Base-by-base conservation (phyloP, 2,888 invertebrate genomes). In the Adineta ricciae region DNA sequence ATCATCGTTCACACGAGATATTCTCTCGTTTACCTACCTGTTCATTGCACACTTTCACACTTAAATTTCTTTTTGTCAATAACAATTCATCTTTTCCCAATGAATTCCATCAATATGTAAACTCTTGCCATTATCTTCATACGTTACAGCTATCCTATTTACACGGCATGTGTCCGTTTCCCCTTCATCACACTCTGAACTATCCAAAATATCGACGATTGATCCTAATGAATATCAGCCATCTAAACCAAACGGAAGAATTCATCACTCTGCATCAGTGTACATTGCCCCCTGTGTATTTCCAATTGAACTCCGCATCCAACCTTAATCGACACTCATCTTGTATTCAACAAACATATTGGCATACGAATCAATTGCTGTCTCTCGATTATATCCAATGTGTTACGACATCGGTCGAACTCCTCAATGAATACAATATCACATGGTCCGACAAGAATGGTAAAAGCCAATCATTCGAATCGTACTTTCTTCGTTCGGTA, bases 331-430 rank as follows among this genome's bases (percentile, higher is more conserved):
- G 16, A 24, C 41, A 78, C 41, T 41, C 9, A 41, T 78, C 78
- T 0, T 41, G 16, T 41, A 32, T 78, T 36, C 21, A 41, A 78
- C 11, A 38, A 41, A 32, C 11, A 38, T n/a, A n/a, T 41, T 78
- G 78, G 78, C 41, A 24, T 41, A 24, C 7, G 41, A 24, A 24
- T 24, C 38, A 78, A n/a, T n/a, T 78, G 7, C 38, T 78, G 14
- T 78, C 41, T n/a, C 9, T 78, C 41, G 41, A 78, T 78, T 78
- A 41, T 41, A 78, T 78, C 11, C 78, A 78, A 78, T 78, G 78
- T 78, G 38, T 41, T 11, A 78, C 78, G n/a, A 78, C 78, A 78
- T 78, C 78, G 24, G n/a, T 78, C 0, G 19, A 78, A 32, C 32
- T 64, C 19, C 32, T 64, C 5, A 64, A 64, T 64, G 64, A 64